Conservation (phyloP, 2,797 vertebrate genomes). For the Sciurus carolinensis region DNA sequence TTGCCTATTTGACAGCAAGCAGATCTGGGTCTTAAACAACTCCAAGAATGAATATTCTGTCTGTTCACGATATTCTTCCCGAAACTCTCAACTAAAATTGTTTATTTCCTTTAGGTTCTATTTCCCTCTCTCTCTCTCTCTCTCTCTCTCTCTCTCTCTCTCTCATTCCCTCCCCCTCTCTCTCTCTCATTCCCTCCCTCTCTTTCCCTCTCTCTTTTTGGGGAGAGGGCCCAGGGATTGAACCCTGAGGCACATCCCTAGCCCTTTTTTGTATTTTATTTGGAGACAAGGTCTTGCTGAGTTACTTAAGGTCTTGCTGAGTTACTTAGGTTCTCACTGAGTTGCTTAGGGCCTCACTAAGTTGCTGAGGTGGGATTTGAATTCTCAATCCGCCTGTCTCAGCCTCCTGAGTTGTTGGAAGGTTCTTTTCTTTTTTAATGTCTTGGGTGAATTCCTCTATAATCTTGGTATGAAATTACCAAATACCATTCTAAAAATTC, state of each 20-base stretch:
- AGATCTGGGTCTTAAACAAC: neutral
- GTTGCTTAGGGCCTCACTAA: too few relatives aligned
- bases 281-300: too few relatives aligned
- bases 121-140: neutral
- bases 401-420: too few relatives aligned
- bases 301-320: too few relatives aligned
- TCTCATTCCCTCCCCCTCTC: too few relatives aligned
- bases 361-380: too few relatives aligned
- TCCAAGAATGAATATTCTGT: neutral
- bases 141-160: neutral
- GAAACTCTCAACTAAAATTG: neutral
- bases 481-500: neutral
- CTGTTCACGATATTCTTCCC: neutral
- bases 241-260: too few relatives aligned
- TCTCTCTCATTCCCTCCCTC: neutral
- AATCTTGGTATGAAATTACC: slow-evolving; percentile 8
- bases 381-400: too few relatives aligned
- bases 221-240: too few relatives aligned
- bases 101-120: neutral
- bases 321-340: too few relatives aligned
- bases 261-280: too few relatives aligned
- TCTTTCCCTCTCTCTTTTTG: too few relatives aligned
- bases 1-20: neutral
- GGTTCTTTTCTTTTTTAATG: neutral
- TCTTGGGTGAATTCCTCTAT: neutral